Evolutionary conservation across 53 echinoderm and acorn worm genomes (phyloP), one percentile per base, ranked within the genome.

Genomic region (Echinometra lucunter): DNA sequence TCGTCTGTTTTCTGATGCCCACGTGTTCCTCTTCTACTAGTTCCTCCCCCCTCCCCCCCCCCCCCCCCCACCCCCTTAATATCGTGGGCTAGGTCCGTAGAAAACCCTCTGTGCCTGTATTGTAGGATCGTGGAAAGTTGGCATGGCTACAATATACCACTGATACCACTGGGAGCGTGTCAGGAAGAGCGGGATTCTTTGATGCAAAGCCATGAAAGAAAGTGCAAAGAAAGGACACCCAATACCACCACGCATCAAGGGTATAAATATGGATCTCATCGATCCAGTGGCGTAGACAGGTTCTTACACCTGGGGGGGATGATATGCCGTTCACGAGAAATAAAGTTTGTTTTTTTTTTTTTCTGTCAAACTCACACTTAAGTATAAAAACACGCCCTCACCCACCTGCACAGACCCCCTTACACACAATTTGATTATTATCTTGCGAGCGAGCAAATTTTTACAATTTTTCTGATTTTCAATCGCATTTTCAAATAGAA

Each of bases 201-300:
- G n/a, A 75, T 75, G 40, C 34, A 38, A 78, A 40, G 16, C 78
- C 42, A 38, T 42, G 44, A 78, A 78, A 78, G 38, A 78, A 13
- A 16, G 88, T 88, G 56, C 88, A 56, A 47, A 56, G 88, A 88
- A 53, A 88, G 88, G 88, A 88, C 88, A 88, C 0, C 88, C n/a
- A 88, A 35, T 55, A 56, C 49, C 1, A 88, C 53, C 88, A 88
- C 21, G 88, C n/a, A 53, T 56, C 88, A 88, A 88, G 88, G 88
- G 42, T 88, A 17, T 7, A 49, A 88, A 88, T 88, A 18, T 88
- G 88, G 88, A 55, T 55, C 28, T 32, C 56, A 88, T 88, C 55
- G 23, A 53, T 53, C 53, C 53, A 53, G 5, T 53, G 53, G n/a
- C n/a, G n/a, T n/a, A n/a, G n/a, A n/a, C n/a, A n/a, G n/a, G n/a